Percentiles rank a stretch among this genome's conserved stretches.
Evolutionary conservation across 2,888 invertebrate genomes (phyloP).

Genomic region (Lepidonotus clava): DNA sequence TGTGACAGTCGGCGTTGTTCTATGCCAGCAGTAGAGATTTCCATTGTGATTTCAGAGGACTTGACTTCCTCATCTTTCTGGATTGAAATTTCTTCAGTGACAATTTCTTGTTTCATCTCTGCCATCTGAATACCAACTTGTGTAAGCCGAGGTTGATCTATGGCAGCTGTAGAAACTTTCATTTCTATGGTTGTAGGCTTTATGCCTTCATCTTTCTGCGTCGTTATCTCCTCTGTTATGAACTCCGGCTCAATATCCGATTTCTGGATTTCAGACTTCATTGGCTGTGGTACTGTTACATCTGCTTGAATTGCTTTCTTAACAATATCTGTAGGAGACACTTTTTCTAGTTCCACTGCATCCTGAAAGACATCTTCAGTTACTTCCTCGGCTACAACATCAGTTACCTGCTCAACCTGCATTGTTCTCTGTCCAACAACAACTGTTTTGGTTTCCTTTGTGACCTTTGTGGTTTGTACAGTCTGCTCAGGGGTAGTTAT

Average conservation of each 20-base stretch:
- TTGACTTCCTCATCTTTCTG: not conserved
- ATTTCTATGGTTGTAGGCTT: conserved; percentile 37
- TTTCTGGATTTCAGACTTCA: conserved; percentile 29
- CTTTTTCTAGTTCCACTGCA: conserved; percentile 42
- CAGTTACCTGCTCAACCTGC: conserved; percentile 10
- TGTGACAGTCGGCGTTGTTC: not conserved
- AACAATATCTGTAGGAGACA: conserved; percentile 50
- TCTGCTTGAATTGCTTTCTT: conserved; percentile 35
- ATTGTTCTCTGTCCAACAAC: not conserved
- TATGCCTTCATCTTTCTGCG: conserved; percentile 36
- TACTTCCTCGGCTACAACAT: conserved; percentile 36
- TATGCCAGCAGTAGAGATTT: conserved; percentile 29
- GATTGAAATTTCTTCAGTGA: conserved; percentile 10
- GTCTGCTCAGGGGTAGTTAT: conserved; percentile 33
- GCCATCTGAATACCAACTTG: conserved; percentile 14
- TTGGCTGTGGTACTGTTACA: conserved; percentile 25
- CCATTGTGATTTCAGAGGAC: conserved; percentile 38
- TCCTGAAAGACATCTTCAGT: conserved; percentile 34
- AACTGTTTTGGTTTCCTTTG: not conserved
- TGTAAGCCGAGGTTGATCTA: not conserved
- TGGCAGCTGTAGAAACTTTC: conserved; percentile 52
- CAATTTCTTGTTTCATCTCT: conserved; percentile 49
- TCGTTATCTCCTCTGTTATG: conserved; percentile 53
- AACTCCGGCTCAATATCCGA: conserved; percentile 27
- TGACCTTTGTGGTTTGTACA: conserved; percentile 30